A percentile compares a stretch with the other conserved stretches of the same genome.
These are phyloP conservation scores for Bombus polaris DNA, from an alignment of 1,140 invertebrate genomes.

Conservation along the genomic window DNA sequence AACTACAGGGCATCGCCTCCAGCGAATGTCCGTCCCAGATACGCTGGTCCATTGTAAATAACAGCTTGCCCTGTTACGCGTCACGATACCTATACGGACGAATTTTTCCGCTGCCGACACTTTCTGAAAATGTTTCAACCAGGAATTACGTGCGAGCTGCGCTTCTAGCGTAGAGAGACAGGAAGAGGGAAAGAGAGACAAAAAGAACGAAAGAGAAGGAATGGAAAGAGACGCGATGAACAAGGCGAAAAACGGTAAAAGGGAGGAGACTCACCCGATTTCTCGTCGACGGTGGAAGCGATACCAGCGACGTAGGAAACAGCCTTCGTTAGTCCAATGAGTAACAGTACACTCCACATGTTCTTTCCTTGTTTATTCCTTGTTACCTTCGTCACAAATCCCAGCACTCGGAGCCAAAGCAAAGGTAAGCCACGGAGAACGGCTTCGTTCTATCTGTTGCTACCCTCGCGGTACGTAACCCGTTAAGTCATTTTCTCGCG, in stretches of 20 bases:
- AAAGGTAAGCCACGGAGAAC: not conserved
- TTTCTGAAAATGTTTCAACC: not conserved
- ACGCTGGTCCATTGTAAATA: constrained; percentile 10
- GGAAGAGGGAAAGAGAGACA: not conserved
- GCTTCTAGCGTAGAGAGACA: too few species aligned
- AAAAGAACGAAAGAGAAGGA: not conserved
- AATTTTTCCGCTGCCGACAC: not conserved
- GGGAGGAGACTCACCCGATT: constrained; percentile 58
- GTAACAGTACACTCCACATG: constrained; percentile 79
- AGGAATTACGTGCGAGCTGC: not conserved
- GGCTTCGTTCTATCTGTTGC: not conserved
- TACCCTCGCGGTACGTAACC: not conserved
- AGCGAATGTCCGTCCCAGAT: constrained; percentile 16
- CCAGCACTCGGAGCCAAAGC: constrained; percentile 24
- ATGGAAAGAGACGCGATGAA: not conserved
- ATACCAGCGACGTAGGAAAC: constrained; percentile 66
- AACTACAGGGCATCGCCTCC: constrained; percentile 19
- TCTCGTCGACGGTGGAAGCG: constrained; percentile 57
- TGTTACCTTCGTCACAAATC: constrained; percentile 43
- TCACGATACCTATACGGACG: not conserved
- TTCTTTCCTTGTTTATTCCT: constrained; percentile 69
- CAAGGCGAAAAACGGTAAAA: not conserved
- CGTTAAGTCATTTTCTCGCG: constrained; percentile 13
- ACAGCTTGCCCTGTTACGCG: constrained; percentile 1
- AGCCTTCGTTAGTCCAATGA: constrained; percentile 75